Evolutionary conservation across 2,113 vertebrate species (phyloP).

Genomic region (Podarcis muralis): DNA sequence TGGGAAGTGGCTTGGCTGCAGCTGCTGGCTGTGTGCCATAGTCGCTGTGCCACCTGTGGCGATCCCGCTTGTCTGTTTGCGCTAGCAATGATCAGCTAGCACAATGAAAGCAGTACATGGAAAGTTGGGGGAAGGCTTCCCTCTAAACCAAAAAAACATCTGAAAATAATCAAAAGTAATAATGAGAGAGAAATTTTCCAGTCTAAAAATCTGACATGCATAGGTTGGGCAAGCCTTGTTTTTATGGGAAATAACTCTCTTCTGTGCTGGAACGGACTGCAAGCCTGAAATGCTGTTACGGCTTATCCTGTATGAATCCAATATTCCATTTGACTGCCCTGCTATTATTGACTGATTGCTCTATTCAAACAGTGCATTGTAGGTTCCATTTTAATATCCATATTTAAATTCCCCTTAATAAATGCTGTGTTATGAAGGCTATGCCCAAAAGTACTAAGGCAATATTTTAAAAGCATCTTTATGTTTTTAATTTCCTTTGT

Average conservation of each 20-base stretch:
- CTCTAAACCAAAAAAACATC: constrained; percentile 6
- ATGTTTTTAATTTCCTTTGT: neutral
- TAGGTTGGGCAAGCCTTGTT: constrained; percentile 14
- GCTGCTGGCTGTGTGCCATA: neutral
- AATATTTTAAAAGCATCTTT: neutral
- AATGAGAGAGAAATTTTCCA: constrained; percentile 23
- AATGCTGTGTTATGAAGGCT: neutral
- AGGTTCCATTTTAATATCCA: neutral
- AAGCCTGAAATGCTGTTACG: neutral
- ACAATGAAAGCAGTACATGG: neutral
- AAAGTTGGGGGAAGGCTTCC: constrained; percentile 28
- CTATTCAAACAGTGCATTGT: neutral
- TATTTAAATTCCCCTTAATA: neutral
- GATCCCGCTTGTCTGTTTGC: neutral
- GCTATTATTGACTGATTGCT: neutral
- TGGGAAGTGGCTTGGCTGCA: neutral
- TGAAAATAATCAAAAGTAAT: constrained; percentile 32
- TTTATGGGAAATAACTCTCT: neutral
- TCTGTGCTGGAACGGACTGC: neutral
- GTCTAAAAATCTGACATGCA: neutral
- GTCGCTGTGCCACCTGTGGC: neutral
- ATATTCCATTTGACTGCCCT: neutral
- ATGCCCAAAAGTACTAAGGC: neutral
- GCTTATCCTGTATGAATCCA: neutral
- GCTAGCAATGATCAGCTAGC: neutral